Evolutionary conservation across 2,888 invertebrate species (phyloP).

Genomic region (Artemia sinica): DNA sequence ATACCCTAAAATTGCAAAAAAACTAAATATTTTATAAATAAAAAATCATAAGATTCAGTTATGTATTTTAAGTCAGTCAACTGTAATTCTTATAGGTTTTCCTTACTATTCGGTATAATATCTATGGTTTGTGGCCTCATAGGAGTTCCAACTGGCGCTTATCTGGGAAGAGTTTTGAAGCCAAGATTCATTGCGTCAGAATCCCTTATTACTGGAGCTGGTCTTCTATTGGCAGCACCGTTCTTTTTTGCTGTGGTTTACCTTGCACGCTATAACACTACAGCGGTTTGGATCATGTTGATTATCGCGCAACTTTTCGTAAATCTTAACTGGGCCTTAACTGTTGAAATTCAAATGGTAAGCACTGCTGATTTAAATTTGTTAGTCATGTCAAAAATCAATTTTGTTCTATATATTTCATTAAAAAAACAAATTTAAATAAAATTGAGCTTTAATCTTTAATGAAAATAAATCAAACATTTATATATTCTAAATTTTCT

Average conservation of each 20-base stretch:
- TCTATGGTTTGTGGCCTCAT: constrained; percentile 38
- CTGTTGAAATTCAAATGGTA: constrained; percentile 10
- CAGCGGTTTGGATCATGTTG: neutral
- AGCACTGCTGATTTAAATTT: neutral
- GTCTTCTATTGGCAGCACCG: neutral
- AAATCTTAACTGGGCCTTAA: neutral
- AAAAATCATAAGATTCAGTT: too few species aligned
- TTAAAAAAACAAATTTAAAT: too few species aligned
- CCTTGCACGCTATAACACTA: neutral
- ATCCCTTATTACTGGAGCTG: neutral
- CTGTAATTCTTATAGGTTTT: constrained; percentile 28
- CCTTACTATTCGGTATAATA: constrained; percentile 37
- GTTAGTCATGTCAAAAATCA: too few species aligned
- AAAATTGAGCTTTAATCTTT: too few species aligned
- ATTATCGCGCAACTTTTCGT: neutral
- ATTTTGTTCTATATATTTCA: too few species aligned
- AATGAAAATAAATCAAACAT: too few species aligned
- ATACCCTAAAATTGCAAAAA: too few species aligned
- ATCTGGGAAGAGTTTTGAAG: constrained; percentile 27
- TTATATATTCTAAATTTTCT: too few species aligned
- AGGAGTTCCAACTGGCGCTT: constrained; percentile 36
- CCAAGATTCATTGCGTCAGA: constrained; percentile 25
- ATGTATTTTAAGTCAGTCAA: too few species aligned
- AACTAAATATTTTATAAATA: too few species aligned
- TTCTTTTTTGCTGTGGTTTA: constrained; percentile 1